Evolutionary conservation across 2,888 invertebrate species (phyloP).

Genomic region (Lutraria lutraria): DNA sequence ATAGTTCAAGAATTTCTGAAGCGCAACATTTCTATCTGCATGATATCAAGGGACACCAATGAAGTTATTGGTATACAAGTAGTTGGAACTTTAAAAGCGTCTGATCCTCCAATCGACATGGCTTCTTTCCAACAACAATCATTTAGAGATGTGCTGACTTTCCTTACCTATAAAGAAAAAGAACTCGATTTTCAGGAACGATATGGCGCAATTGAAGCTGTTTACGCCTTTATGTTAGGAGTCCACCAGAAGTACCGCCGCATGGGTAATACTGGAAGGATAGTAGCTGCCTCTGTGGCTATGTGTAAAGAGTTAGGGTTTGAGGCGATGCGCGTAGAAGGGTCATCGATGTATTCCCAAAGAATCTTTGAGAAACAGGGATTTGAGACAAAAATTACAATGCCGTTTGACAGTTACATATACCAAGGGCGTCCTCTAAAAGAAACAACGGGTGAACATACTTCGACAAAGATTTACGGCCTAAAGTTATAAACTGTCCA

Average conservation of each 20-base stretch:
- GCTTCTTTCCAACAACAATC: constrained; percentile 43
- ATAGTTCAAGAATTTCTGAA: constrained; percentile 31
- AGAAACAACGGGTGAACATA: constrained; percentile 59
- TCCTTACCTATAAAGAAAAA: constrained; percentile 51
- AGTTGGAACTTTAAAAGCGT: constrained; percentile 42
- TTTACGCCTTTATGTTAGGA: constrained; percentile 58
- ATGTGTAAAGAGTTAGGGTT: constrained; percentile 59
- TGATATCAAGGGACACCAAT: constrained; percentile 51
- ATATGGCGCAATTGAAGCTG: constrained; percentile 43
- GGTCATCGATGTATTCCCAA: constrained; percentile 64
- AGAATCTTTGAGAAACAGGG: constrained; percentile 60
- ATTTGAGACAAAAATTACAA: constrained; percentile 49
- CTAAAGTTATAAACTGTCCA: constrained; percentile 8
- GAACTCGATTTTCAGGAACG: constrained; percentile 52
- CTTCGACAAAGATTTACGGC: constrained; percentile 53
- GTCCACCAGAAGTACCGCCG: constrained; percentile 63
- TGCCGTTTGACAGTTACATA: constrained; percentile 59
- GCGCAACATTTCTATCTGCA: constrained; percentile 57
- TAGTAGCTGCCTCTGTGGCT: constrained; percentile 56
- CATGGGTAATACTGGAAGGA: constrained; percentile 49
- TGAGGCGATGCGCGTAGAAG: constrained; percentile 60
- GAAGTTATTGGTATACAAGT: constrained; percentile 61
- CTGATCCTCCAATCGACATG: constrained; percentile 23
- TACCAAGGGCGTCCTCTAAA: constrained; percentile 52
- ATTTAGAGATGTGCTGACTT: constrained; percentile 47